Base-by-base conservation (phyloP, 30 jellyfish, hydroid and myxozoan genomes). In the Aurelia coerulea region DNA sequence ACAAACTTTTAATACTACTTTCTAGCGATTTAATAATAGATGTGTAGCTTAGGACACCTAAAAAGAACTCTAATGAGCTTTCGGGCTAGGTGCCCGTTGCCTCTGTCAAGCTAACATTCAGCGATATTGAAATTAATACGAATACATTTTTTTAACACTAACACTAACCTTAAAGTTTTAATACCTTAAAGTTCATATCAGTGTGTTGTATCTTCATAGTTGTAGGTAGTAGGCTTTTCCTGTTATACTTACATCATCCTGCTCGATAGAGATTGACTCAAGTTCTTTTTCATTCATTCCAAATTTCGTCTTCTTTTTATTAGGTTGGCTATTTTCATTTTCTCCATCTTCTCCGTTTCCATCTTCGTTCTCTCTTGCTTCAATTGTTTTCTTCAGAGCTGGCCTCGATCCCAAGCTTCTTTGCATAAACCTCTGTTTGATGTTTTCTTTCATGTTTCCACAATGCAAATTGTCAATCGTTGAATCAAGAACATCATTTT, bases 201-300 rank as follows among this genome's bases (percentile, higher is more conserved):
- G 9, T 39, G 51, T 39, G 51, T 39, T 39, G 51, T 46, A 46
- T 46, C 13, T 46, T 46, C 2, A 6, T 2, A 46, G 56, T 2
- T 46, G 2, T 46, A 6, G 56, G 1, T 14, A 46, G 2, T 4
- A 46, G 15, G 14, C 3, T 2, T 46, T 46, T 1, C 13, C 56
- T 6, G 6, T 46, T 6, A 46, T 46, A 68, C 78, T 37, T 8
- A 32, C 78, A 18, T 68, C 72, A 17, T 74, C 93, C 74, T 50
- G 17, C 5, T 74, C 93, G 16, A 62, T 79, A 9, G 67, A 29
- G 17, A 84, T 49, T 5, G 78, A 33, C 11, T 84, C 88, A 18
- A 84, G 68, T 50, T 84, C 93, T 11, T 31, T 50, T 10, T 84
- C 93, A 29, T 62, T 34, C 62, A 84, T 49, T 11, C 93, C 93